Evolutionary conservation across 2,888 invertebrate species (phyloP).

Genomic region (Pterostichus madidus): DNA sequence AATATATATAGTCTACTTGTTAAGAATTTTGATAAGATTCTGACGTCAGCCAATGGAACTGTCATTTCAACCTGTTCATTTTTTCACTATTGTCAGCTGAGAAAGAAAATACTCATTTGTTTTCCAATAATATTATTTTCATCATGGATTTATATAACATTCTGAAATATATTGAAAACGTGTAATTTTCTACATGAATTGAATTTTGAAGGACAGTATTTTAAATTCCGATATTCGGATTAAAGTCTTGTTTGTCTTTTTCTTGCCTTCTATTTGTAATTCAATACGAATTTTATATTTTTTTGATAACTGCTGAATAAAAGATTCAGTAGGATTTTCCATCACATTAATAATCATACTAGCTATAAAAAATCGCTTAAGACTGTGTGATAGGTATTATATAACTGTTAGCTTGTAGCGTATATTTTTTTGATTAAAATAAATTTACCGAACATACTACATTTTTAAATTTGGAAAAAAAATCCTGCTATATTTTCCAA

Average conservation of each 20-base stretch:
- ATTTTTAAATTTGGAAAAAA: too few species aligned
- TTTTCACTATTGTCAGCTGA: constrained; percentile 11
- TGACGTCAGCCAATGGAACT: constrained; percentile 28
- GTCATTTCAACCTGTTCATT: constrained; percentile 39
- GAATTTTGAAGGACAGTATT: constrained; percentile 10
- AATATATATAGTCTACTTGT: constrained; percentile 14
- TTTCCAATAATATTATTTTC: constrained; percentile 15
- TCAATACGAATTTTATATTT: neutral
- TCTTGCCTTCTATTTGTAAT: constrained; percentile 10
- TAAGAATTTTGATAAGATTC: constrained; percentile 26
- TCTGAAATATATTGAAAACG: constrained; percentile 5
- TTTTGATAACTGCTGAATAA: constrained; percentile 8
- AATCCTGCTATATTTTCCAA: too few species aligned
- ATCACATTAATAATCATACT: neutral
- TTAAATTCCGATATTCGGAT: constrained; percentile 17
- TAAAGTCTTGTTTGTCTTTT: constrained; percentile 1
- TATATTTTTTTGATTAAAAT: too few species aligned
- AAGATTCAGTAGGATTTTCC: neutral
- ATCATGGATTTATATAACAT: constrained; percentile 4
- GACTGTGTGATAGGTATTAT: too few species aligned
- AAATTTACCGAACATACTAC: too few species aligned
- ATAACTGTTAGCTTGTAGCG: too few species aligned
- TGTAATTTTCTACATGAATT: constrained; percentile 15
- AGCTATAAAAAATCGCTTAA: neutral
- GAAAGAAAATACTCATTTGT: constrained; percentile 20